Conservation (phyloP, 92 coral and sea anemone genomes). For the Blastomussa wellsi region DNA sequence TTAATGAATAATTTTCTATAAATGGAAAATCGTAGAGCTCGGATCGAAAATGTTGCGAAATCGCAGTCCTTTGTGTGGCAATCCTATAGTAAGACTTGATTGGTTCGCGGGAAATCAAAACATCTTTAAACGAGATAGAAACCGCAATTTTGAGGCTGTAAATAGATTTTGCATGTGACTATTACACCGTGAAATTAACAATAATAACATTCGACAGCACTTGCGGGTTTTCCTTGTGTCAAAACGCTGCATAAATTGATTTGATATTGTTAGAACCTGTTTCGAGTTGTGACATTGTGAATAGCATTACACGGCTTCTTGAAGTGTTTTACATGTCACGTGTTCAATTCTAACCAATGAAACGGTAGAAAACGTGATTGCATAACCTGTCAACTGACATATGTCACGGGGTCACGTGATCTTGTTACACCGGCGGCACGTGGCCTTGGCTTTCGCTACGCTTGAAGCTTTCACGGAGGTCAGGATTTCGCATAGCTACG, state of each 20-base stretch:
- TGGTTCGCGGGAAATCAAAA: constrained; percentile 19
- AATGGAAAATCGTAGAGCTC: not conserved
- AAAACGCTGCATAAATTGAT: constrained; percentile 18
- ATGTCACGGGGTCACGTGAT: constrained; percentile 94
- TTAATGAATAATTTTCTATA: not conserved
- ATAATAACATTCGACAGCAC: constrained; percentile 1
- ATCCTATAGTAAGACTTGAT: not conserved
- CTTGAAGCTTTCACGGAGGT: constrained; percentile 62
- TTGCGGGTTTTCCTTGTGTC: constrained; percentile 25
- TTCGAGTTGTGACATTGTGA: constrained; percentile 37
- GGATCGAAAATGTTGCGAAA: constrained; percentile 30
- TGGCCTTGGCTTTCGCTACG: constrained; percentile 87
- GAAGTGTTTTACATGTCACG: constrained; percentile 23
- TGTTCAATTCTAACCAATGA: constrained; percentile 33
- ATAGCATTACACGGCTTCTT: constrained; percentile 26
- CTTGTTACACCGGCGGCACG: constrained; percentile 96
- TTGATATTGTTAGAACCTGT: constrained; percentile 26
- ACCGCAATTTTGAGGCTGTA: constrained; percentile 5
- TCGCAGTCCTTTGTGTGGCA: constrained; percentile 35
- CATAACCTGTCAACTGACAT: constrained; percentile 73
- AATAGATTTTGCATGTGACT: constrained; percentile 8
- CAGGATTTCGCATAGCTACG: constrained; percentile 41
- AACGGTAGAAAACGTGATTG: constrained; percentile 37
- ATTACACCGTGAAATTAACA: not conserved
- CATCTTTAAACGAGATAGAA: not conserved